Conservation (phyloP, 2,797 vertebrate species). For the Cyprinodon diabolis region DNA sequence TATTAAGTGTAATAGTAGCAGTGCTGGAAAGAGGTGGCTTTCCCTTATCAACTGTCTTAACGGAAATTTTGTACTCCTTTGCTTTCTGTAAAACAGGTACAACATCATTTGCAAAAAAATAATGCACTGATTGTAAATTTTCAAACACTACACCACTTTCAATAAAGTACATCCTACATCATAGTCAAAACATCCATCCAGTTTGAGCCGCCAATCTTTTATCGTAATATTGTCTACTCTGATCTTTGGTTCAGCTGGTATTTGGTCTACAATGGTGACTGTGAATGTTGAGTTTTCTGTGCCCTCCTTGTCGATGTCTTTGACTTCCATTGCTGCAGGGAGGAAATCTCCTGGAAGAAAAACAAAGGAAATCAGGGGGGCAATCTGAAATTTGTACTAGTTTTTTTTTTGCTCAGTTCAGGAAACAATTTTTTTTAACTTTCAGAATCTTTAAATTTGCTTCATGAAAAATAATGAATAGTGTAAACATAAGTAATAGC, state of each 20-base stretch:
- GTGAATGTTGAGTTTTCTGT: slow-evolving; percentile 76
- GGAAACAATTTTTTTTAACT: background rate
- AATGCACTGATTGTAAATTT: background rate
- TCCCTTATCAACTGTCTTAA: slow-evolving; percentile 80
- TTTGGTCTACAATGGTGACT: slow-evolving; percentile 70
- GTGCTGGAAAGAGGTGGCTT: slow-evolving; percentile 68
- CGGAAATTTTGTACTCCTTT: slow-evolving; percentile 67
- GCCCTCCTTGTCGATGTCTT: slow-evolving; percentile 74
- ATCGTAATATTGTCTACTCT: background rate
- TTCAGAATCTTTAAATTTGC: background rate
- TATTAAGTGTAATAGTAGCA: slow-evolving; percentile 56
- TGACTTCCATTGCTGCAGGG: slow-evolving; percentile 49
- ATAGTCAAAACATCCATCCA: slow-evolving; percentile 83
- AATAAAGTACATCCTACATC: slow-evolving; percentile 71
- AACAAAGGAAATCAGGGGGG: background rate
- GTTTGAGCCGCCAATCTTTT: slow-evolving; percentile 50
- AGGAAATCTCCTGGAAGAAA: slow-evolving; percentile 48
- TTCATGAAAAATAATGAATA: background rate
- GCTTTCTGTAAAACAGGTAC: slow-evolving; percentile 66
- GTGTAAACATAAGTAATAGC: background rate
- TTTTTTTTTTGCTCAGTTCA: background rate
- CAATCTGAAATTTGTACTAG: background rate
- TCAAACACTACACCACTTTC: background rate
- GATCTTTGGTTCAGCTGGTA: slow-evolving; percentile 67
- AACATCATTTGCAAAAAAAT: background rate